Evolutionary conservation across 1,140 invertebrate species (phyloP).

Genomic region (Psilanteris sp.): DNA sequence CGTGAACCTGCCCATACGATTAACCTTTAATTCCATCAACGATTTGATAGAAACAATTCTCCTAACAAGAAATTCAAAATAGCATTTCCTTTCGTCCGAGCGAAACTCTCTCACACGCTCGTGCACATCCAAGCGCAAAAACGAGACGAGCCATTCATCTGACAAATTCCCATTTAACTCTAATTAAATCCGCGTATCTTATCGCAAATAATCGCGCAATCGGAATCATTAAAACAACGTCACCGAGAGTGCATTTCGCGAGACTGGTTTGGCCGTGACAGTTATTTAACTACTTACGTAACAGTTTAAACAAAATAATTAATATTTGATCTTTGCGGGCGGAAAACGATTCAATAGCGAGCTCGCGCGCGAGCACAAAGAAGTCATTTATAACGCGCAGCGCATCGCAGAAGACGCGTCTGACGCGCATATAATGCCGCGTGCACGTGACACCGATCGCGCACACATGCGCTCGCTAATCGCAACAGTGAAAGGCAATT

Average conservation of each 20-base stretch:
- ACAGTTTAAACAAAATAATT: conserved; percentile 57
- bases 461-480: conserved; percentile 31
- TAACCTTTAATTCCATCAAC: conserved; percentile 52
- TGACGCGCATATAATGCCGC: conserved; percentile 23
- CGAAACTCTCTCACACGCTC: too few species aligned
- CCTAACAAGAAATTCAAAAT: conserved; percentile 9
- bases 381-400: conserved; percentile 49
- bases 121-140: neutral
- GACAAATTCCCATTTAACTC: conserved; percentile 14
- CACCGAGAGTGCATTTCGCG: neutral
- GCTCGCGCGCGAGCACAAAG: conserved; percentile 18
- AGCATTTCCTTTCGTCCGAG: conserved; percentile 13
- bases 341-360: conserved; percentile 38
- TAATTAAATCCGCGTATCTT: conserved; percentile 26
- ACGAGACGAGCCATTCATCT: conserved; percentile 3
- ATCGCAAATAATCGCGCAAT: conserved; percentile 14
- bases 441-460: conserved; percentile 39
- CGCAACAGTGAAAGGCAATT: conserved; percentile 58
- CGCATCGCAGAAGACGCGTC: conserved; percentile 36
- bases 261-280: conserved; percentile 31
- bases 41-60: conserved; percentile 43
- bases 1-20: conserved; percentile 44
- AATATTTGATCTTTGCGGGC: conserved; percentile 38
- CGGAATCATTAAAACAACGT: conserved; percentile 15
- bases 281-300: conserved; percentile 34